Evolutionary conservation across 2,888 invertebrate genomes (phyloP), one percentile per base, ranked within the genome.

Genomic region (Netelia fuscicornis): DNA sequence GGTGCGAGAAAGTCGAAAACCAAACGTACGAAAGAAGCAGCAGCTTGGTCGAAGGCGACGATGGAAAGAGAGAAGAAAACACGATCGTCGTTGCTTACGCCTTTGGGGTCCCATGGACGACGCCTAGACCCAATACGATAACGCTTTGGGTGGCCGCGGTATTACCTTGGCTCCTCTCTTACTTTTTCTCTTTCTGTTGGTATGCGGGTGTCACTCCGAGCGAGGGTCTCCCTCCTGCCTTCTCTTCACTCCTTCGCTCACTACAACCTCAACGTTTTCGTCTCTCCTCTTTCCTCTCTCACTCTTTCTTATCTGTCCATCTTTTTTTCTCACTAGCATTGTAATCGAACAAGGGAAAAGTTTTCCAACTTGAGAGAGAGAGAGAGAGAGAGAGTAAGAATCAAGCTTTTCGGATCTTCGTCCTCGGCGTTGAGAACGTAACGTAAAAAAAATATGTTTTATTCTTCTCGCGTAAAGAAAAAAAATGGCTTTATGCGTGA

Each of bases 181-280:
- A 11, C 48, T 48, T 11, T 48, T 11, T 48, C 48, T 48, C 11
- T 48, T 11, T 48, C 48, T 48, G 6, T 48, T 81, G 86, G 86
- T 86, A 87, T 88, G 88, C 89, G 89, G 87, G 88, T 87, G 89
- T 86, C 88, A 86, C 85, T 78, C 81, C 74, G 78, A 62, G 42
- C 83, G 83, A 84, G 84, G 56, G 58, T 80, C 75, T 72, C 74
- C 79, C 67, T 65, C 77, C 81, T 56, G 5, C 58, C 65, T 72
- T 67, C 48, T 56, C 64, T 65, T 58, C 52, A 17, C 60, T 76
- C 71, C 20, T 48, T 54, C 56, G 44, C 48, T 58, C 62, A 13
- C 37, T 48, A 5, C 72, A 25, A 48, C 11, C 13, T 72, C 64
- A 25, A 72, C 67, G 60, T 44, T 76, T 62, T 37, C 68, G 5